Conservation (phyloP, 2,888 invertebrate genomes). For the Drosophila flavopinicola region DNA sequence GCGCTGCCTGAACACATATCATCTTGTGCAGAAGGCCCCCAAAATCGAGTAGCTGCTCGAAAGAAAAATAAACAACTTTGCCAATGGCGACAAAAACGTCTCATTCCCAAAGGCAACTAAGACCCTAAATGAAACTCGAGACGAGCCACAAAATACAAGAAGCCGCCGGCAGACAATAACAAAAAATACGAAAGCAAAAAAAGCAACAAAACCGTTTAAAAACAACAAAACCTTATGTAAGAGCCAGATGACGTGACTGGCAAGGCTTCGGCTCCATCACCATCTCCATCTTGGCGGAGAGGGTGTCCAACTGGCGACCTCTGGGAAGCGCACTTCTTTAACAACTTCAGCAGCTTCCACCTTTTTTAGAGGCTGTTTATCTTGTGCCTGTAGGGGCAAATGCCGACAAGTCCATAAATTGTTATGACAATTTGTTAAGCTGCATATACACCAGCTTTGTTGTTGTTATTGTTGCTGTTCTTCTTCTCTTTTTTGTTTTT, state of each 20-base stretch:
- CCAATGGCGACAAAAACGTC: conserved; percentile 45
- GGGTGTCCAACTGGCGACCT: conserved; percentile 25
- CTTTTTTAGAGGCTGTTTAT: conserved; percentile 15
- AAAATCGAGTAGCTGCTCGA: conserved; percentile 49
- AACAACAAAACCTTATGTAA: conserved; percentile 59
- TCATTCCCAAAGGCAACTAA: conserved; percentile 55
- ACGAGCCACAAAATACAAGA: conserved; percentile 23
- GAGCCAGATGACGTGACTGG: conserved; percentile 64
- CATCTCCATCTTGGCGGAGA: too few species aligned
- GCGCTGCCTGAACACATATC: conserved; percentile 44
- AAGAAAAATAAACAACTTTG: conserved; percentile 44
- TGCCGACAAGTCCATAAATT: conserved; percentile 60
- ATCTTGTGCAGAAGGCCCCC: conserved; percentile 16
- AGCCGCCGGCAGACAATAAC: conserved; percentile 31
- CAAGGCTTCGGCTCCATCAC: conserved; percentile 62
- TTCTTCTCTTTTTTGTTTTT: conserved; percentile 1
- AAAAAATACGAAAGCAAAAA: conserved; percentile 14
- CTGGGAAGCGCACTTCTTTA: conserved; percentile 41
- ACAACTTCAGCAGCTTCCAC: conserved; percentile 5
- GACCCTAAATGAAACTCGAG: conserved; percentile 57
- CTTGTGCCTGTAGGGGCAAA: conserved; percentile 25
- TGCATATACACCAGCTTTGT: conserved; percentile 4
- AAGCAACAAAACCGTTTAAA: conserved; percentile 3
- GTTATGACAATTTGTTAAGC: conserved; percentile 61
- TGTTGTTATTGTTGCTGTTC: not conserved